Percentiles rank a stretch among this genome's conserved stretches.
These are phyloP conservation scores for Tadarida brasiliensis DNA, from an alignment of 2,797 vertebrate genomes.

Conservation along the genomic window DNA sequence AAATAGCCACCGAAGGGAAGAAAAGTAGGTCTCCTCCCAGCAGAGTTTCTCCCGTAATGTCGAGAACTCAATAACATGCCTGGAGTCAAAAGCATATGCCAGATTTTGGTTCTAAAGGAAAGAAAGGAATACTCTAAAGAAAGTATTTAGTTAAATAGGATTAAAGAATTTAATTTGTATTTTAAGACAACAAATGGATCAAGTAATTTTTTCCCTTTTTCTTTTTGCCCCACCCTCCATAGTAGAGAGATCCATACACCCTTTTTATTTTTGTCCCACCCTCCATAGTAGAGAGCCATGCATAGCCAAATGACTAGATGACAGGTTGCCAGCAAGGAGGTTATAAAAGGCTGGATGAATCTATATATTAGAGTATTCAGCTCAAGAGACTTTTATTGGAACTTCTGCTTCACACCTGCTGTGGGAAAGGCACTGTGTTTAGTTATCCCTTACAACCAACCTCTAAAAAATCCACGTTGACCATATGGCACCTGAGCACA, in stretches of 20 bases:
- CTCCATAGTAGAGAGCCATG: neutral
- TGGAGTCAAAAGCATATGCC: neutral
- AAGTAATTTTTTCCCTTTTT: neutral
- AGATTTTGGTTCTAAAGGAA: slow-evolving; percentile 25
- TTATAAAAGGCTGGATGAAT: slow-evolving; percentile 33
- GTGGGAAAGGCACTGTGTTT: slow-evolving; percentile 32
- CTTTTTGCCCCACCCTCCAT: neutral
- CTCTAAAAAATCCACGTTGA: slow-evolving; percentile 6
- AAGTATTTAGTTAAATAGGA: neutral
- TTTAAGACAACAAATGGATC: slow-evolving; percentile 22
- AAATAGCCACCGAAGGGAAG: neutral
- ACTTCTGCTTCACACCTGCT: neutral
- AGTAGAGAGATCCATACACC: neutral
- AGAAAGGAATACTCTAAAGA: slow-evolving; percentile 19
- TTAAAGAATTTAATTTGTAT: slow-evolving; percentile 50
- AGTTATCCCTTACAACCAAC: neutral
- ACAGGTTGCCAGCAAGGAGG: slow-evolving; percentile 41
- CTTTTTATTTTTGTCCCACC: neutral
- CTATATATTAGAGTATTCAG: slow-evolving; percentile 26
- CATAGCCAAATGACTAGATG: neutral
- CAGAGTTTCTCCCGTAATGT: neutral
- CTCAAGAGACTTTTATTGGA: slow-evolving; percentile 24
- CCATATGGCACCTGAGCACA: neutral
- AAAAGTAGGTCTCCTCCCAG: slow-evolving; percentile 14
- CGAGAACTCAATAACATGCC: neutral